These are phyloP conservation scores for Caenorhabditis sulstoni DNA, from an alignment of 2,888 invertebrate species.

Conservation along the genomic window DNA sequence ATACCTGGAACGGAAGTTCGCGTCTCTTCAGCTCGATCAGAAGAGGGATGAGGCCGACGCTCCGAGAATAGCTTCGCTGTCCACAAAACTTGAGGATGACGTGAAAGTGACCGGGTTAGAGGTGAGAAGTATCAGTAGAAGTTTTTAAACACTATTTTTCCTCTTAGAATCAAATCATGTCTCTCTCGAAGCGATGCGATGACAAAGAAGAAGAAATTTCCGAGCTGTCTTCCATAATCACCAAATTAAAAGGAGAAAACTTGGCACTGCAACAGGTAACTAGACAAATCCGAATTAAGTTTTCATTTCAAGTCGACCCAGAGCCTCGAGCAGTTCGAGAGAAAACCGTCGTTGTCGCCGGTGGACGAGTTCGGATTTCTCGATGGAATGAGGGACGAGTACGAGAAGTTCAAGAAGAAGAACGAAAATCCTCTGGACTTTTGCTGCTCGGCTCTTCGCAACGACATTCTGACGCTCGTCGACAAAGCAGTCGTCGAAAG, in stretches of 20 bases:
- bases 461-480: conserved; percentile 33
- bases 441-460: conserved; percentile 33
- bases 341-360: conserved; percentile 33
- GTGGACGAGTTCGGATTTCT: conserved; percentile 44
- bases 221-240: conserved; percentile 23
- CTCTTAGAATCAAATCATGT: conserved; percentile 53
- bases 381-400: conserved; percentile 47
- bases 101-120: conserved; percentile 33
- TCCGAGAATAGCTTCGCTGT: background rate
- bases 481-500: conserved; percentile 40
- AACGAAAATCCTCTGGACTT: conserved; percentile 30
- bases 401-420: conserved; percentile 40
- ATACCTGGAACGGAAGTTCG: conserved; percentile 57
- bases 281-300: too few species aligned
- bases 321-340: conserved; percentile 30
- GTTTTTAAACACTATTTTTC: background rate
- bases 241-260: conserved; percentile 41
- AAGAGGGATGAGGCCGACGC: conserved; percentile 37
- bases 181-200: conserved; percentile 48
- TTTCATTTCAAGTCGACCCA: background rate
- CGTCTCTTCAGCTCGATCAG: conserved; percentile 55
- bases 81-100: conserved; percentile 30
- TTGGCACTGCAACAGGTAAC: conserved; percentile 27
- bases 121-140: conserved; percentile 1
- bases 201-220: conserved; percentile 53